phyloP scores from a whole-genome alignment of 2,113 vertebrate genomes.

The Mormoops blainvillei region DNA sequence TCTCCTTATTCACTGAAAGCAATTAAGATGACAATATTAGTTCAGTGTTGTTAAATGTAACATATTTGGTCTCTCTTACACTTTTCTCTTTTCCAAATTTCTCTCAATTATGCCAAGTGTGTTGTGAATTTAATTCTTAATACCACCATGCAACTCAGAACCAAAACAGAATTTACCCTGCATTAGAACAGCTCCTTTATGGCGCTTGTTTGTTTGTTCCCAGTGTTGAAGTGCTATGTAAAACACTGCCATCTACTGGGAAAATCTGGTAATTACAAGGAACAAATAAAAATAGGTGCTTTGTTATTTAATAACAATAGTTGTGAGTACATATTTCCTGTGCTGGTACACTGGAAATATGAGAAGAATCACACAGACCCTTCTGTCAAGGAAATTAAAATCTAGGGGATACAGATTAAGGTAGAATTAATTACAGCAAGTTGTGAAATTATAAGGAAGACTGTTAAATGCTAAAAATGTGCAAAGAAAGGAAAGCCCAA shows the following conservation, averaged over 20 bases:
- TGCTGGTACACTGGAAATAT: not conserved
- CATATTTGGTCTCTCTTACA: not conserved
- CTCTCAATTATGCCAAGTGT: not conserved
- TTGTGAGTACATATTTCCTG: not conserved
- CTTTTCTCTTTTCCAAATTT: not conserved
- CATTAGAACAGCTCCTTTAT: not conserved
- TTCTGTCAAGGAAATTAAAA: not conserved
- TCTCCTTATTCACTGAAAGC: not conserved
- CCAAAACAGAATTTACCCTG: not conserved
- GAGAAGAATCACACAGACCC: not conserved
- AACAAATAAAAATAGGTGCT: not conserved
- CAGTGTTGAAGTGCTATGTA: not conserved
- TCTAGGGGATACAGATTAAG: not conserved
- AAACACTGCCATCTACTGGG: slow-evolving; percentile 61
- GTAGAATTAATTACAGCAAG: not conserved
- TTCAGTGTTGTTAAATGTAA: not conserved
- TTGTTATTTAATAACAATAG: not conserved
- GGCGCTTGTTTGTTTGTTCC: not conserved
- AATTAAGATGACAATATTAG: not conserved
- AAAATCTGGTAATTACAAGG: not conserved
- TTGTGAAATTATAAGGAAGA: not conserved
- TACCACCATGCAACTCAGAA: not conserved
- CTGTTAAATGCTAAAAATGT: not conserved
- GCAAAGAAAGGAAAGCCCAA: not conserved
- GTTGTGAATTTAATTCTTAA: not conserved